These are phyloP conservation scores for Anoplius nigerrimus DNA, from an alignment of 2,888 invertebrate species.

Conservation along the genomic window DNA sequence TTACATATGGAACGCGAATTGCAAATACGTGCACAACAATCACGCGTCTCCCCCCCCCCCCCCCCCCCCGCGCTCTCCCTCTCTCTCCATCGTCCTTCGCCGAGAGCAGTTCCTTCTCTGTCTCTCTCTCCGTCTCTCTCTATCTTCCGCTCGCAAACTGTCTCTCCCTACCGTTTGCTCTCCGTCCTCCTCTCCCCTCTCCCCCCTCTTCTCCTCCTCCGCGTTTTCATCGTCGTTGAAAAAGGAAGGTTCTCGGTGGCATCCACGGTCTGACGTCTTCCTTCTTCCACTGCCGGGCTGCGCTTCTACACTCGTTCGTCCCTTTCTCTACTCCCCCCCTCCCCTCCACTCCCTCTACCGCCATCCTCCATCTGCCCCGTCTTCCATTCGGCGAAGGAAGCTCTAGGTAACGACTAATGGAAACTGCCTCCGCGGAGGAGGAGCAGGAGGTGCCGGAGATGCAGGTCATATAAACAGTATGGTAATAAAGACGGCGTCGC, in stretches of 20 bases:
- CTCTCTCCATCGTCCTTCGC: not conserved
- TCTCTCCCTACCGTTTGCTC: constrained; percentile 6
- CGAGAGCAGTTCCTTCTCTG: not conserved
- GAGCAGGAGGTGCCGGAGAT: constrained; percentile 43
- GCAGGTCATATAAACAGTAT: constrained; percentile 63
- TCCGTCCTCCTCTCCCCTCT: not conserved
- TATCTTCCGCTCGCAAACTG: no score
- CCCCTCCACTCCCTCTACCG: constrained; percentile 7
- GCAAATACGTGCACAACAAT: constrained; percentile 55
- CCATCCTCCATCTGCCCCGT: no score
- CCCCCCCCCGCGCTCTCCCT: not conserved
- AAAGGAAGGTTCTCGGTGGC: constrained; percentile 19
- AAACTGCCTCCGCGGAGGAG: constrained; percentile 32
- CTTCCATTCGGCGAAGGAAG: constrained; percentile 21
- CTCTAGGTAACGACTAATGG: constrained; percentile 39
- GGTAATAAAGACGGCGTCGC: constrained; percentile 62
- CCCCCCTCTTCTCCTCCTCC: not conserved
- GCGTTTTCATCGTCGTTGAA: constrained; percentile 19
- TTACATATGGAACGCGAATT: constrained; percentile 57
- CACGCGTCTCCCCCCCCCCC: constrained; percentile 12
- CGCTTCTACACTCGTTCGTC: no score
- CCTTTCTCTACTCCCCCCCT: not conserved
- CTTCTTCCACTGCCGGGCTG: not conserved
- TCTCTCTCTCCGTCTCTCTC: not conserved
- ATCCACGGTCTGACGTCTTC: constrained; percentile 16